Evolutionary conservation across 1,140 invertebrate genomes (phyloP).

Genomic region (Lamellibrachia luymesi): DNA sequence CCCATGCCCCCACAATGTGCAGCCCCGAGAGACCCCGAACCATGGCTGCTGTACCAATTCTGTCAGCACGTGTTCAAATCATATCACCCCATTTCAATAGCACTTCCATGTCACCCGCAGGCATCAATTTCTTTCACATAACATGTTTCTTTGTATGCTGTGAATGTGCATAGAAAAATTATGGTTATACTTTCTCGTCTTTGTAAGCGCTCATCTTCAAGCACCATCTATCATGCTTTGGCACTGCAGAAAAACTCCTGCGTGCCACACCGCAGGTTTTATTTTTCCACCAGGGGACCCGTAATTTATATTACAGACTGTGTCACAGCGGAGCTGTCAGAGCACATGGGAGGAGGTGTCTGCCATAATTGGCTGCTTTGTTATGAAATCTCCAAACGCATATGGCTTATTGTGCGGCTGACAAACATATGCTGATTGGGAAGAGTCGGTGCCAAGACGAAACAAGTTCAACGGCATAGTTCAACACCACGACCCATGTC

Average conservation of each 20-base stretch:
- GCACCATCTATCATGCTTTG: neutral
- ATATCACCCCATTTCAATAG: constrained; percentile 1
- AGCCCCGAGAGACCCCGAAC: neutral
- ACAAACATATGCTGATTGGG: neutral
- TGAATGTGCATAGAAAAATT: constrained; percentile 5
- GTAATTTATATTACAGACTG: constrained; percentile 1
- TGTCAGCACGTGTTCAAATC: neutral
- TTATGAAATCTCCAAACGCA: constrained; percentile 5
- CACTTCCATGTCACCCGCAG: neutral
- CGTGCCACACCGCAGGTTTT: neutral
- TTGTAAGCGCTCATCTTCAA: constrained; percentile 4
- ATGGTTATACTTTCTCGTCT: constrained; percentile 5
- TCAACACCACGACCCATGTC: neutral
- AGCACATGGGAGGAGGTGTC: neutral
- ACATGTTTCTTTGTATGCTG: neutral
- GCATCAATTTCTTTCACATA: neutral
- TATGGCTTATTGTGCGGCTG: neutral
- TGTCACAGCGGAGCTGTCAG: neutral
- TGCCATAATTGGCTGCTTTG: neutral
- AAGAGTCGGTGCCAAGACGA: neutral
- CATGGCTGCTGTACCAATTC: neutral
- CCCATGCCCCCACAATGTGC: neutral
- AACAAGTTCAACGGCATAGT: neutral
- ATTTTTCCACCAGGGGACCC: neutral
- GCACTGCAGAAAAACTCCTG: neutral